Evolutionary conservation across 2,888 invertebrate species (phyloP).

Genomic region (Aleiodes leptofemur): DNA sequence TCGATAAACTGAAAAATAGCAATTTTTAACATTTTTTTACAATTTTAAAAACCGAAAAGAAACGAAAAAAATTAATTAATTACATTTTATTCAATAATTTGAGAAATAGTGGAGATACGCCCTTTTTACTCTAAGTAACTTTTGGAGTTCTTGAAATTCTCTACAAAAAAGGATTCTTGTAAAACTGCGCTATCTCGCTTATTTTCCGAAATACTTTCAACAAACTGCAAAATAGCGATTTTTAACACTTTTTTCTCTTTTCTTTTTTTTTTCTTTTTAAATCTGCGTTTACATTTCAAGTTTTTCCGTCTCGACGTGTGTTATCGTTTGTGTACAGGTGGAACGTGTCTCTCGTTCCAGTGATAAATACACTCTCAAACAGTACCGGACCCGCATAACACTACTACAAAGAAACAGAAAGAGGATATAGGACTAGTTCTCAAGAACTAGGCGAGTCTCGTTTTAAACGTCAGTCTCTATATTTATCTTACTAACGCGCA

Average conservation of each 20-base stretch:
- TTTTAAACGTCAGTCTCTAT: constrained; percentile 32
- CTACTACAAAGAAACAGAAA: neutral
- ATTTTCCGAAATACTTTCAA: no score
- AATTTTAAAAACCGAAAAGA: constrained; percentile 46
- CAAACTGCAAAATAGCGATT: neutral
- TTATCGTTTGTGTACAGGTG: constrained; percentile 26
- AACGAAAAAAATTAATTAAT: neutral
- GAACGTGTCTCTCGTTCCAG: neutral
- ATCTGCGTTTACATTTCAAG: neutral
- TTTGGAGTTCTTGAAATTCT: no score
- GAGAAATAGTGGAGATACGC: no score
- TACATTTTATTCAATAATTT: no score
- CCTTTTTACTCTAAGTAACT: no score
- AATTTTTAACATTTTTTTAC: no score
- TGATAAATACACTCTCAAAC: constrained; percentile 8
- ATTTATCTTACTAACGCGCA: constrained; percentile 21
- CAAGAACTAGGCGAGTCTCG: constrained; percentile 34
- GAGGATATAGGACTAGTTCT: constrained; percentile 12
- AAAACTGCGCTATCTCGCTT: no score
- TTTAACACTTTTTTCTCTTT: no score
- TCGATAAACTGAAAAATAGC: no score
- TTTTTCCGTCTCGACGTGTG: neutral
- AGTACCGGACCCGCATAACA: constrained; percentile 18
- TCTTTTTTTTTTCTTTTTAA: neutral
- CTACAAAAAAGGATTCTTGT: no score